A percentile compares a stretch with the other conserved stretches of the same genome.
These are phyloP conservation scores for Tichodroma muraria DNA, from an alignment of 2,113 vertebrate species.

Conservation along the genomic window DNA sequence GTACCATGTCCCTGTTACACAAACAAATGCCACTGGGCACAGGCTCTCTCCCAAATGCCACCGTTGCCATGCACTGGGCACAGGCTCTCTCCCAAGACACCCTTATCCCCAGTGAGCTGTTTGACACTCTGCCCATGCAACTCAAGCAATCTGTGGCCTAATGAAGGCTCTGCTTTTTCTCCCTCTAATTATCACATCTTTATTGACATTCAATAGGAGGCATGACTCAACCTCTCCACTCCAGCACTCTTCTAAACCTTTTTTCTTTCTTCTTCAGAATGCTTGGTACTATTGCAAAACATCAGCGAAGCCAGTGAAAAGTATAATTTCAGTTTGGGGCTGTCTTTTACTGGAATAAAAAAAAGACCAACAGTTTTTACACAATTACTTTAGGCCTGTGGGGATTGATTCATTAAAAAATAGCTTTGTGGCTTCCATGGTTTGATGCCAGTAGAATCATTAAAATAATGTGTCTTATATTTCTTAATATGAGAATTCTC, in stretches of 20 bases:
- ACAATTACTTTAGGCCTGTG: constrained; percentile 50
- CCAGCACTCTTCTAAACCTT: background rate
- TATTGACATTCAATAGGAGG: background rate
- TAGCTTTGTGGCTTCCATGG: constrained; percentile 44
- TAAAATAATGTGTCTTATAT: constrained; percentile 59
- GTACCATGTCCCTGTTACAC: background rate
- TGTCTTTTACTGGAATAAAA: constrained; percentile 1
- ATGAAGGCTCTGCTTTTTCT: constrained; percentile 10
- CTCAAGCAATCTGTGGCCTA: constrained; percentile 1
- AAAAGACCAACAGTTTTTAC: background rate
- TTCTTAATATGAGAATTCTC: constrained; percentile 59
- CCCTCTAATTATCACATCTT: constrained; percentile 22
- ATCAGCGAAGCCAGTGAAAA: background rate
- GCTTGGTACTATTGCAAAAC: background rate
- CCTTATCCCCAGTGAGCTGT: background rate
- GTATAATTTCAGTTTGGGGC: background rate
- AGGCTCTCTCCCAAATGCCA: background rate
- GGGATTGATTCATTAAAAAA: constrained; percentile 58
- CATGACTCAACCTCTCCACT: background rate
- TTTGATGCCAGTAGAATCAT: constrained; percentile 61
- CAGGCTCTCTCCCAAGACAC: background rate
- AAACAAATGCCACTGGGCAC: background rate
- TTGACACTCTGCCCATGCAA: background rate
- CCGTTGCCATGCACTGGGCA: background rate
- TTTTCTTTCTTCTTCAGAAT: background rate